phyloP scores from a whole-genome alignment of 1,140 invertebrate genomes.

The Caenorhabditis remanei region DNA sequence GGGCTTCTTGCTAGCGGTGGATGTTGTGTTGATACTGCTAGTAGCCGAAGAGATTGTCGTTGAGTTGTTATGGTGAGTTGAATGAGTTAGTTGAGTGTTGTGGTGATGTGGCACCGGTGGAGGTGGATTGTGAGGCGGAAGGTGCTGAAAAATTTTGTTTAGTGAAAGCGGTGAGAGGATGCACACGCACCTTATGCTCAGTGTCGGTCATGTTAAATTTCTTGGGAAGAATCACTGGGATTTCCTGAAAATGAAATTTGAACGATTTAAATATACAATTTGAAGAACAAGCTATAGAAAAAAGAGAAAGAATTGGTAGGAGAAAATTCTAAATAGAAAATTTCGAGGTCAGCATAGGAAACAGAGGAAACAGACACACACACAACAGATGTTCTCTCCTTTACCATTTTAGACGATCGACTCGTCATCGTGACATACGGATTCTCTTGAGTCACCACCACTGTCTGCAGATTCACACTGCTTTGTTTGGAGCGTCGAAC shows the following conservation, averaged over 20 bases:
- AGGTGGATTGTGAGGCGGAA: conserved; percentile 17
- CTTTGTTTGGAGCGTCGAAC: conserved; percentile 33
- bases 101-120: conserved; percentile 38
- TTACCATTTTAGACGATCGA: conserved; percentile 35
- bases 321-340: neutral
- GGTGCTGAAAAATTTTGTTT: conserved; percentile 22
- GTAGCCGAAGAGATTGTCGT: conserved; percentile 32
- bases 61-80: neutral
- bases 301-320: neutral
- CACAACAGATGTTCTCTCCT: conserved; percentile 18
- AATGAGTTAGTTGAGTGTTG: neutral
- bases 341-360: conserved; percentile 19
- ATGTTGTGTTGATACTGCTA: conserved; percentile 20
- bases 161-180: neutral
- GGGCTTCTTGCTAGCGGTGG: conserved; percentile 24
- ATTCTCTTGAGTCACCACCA: conserved; percentile 48
- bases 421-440: conserved; percentile 51
- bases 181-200: neutral
- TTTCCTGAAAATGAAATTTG: neutral
- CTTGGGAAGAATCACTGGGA: conserved; percentile 47
- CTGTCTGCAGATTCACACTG: conserved; percentile 44
- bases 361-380: neutral
- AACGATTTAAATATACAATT: neutral
- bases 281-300: neutral
- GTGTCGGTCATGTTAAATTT: conserved; percentile 21